Evolutionary conservation across 1,140 invertebrate genomes (phyloP), one percentile per base, ranked within the genome.

Genomic region (Philotrypesis tridentata): DNA sequence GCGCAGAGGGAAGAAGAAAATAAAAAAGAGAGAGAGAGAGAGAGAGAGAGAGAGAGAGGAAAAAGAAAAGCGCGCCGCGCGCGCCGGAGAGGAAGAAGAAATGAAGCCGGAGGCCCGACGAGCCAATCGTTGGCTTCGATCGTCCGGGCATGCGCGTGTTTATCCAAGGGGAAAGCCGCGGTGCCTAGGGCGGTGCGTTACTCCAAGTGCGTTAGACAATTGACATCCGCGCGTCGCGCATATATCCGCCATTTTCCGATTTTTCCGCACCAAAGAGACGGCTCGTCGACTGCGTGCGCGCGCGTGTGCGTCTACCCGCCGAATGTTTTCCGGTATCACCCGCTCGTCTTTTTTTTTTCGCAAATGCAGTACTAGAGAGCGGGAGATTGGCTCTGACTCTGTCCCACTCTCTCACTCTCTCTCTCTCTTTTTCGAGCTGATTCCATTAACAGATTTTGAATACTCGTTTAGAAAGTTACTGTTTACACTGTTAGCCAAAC

Each of bases 171-270:
- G 76, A 79, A 83, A 83, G 82, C 76, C 70, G 70, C 25, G 67
- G 75, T 25, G 75, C 75, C 74, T 71, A 77, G 48, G 74, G 80
- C 74, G 80, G 67, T 77, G 81, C 75, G 75, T 74, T 77, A 82
- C 75, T 78, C 75, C 82, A 79, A 83, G 79, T 83, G 82, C 82
- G 82, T 83, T 83, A 79, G 82, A 83, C 82, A 79, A 83, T 83
- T 83, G 76, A 75, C 68, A 82, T 82, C 81, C 81, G 81, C 73
- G 71, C 65, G 80, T 33, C 55, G 65, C 60, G 29, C 79, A 67
- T 65, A 65, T 63, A 72, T 79, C 79, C 79, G 79, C 79, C 79
- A 81, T 81, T 81, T 81, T 81, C 79, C 40, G 79, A 75, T 70
- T 81, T 55, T 81, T n/a, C n/a, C n/a, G n/a, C n/a, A n/a, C n/a